phyloP scores from a whole-genome alignment of 1,140 invertebrate species.

The Melitaea cinxia region DNA sequence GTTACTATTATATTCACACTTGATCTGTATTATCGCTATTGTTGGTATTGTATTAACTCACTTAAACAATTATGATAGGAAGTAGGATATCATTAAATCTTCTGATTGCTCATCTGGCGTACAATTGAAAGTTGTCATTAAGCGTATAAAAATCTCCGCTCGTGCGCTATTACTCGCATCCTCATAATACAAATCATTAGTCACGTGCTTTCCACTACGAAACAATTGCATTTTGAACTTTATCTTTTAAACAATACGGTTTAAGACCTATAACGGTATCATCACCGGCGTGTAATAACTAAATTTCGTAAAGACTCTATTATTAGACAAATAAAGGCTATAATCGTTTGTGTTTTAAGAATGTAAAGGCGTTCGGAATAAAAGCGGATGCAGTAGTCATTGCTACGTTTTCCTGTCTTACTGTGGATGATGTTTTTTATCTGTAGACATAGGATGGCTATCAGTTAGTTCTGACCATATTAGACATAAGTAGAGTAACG shows the following conservation, averaged over 20 bases:
- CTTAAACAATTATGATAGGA: too few relatives aligned
- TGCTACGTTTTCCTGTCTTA: constrained; percentile 55
- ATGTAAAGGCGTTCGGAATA: constrained; percentile 42
- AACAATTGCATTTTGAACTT: constrained; percentile 12
- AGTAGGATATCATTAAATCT: too few relatives aligned
- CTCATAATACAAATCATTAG: constrained; percentile 32
- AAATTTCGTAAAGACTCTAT: constrained; percentile 14
- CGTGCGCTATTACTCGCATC: constrained; percentile 27
- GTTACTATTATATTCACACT: too few relatives aligned
- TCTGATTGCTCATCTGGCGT: not conserved
- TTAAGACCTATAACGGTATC: constrained; percentile 2
- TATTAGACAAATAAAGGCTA: constrained; percentile 26
- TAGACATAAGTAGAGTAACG: constrained; percentile 1
- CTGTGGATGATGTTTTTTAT: constrained; percentile 33
- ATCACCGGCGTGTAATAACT: not conserved
- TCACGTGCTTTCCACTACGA: constrained; percentile 24
- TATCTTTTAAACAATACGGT: constrained; percentile 5
- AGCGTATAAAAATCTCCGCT: constrained; percentile 25
- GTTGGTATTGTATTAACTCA: too few relatives aligned
- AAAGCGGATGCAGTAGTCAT: constrained; percentile 50
- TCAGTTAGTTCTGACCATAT: not conserved
- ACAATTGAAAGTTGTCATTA: constrained; percentile 31
- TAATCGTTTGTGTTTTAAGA: constrained; percentile 22
- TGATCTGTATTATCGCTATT: too few relatives aligned
- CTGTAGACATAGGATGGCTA: constrained; percentile 20